Base-by-base conservation (phyloP, 2,888 invertebrate species). In the Bembecia ichneumoniformis region DNA sequence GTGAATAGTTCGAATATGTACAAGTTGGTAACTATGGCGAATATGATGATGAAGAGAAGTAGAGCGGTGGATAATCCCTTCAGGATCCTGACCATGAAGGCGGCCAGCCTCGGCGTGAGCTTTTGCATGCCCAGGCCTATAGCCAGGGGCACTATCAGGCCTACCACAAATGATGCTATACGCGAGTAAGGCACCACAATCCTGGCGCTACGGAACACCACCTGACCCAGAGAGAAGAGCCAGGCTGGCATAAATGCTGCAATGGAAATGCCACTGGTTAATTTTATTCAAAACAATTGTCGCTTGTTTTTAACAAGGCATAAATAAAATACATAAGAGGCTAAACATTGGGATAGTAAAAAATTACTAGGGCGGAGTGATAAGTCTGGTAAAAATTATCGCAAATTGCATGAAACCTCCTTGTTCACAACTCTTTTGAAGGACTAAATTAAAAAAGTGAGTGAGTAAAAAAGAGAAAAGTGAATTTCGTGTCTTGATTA, bases 1-100 rank as follows among this genome's bases (percentile, higher is more conserved):
- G 93, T 93, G 73, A 98, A 96, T 58, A 98, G 80, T 68, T 94
- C 82, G 71, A 98, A 97, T 50, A 98, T 90, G 76, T 96, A 97
- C 48, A 94, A 74, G 78, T 98, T 97, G n/a, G 96, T 94, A 51
- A 93, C 89, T 45, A 96, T 92, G 0, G 97, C 97, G 76, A 97
- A 96, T 3, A 94, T 74, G 3, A 97, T 90, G 56, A 97, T 96
- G 66, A 96, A 94, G 10, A 96, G 64, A 54, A 97, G 91, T 49
- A 97, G 87, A 16, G 92, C 74, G 0, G 92, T 88, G 0, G 96
- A 94, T 65, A 96, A 93, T 2, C 95, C 95, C 66, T 97, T 97
- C 51, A 97, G 88, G 47, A 96, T 91, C 48, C 92, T 89, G 47
- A 94, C 93, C 82, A 96, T 89, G 56, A 94, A 86, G 10, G 88